phyloP scores from a whole-genome alignment of 2,888 invertebrate genomes.

The Drosophila diplacantha region DNA sequence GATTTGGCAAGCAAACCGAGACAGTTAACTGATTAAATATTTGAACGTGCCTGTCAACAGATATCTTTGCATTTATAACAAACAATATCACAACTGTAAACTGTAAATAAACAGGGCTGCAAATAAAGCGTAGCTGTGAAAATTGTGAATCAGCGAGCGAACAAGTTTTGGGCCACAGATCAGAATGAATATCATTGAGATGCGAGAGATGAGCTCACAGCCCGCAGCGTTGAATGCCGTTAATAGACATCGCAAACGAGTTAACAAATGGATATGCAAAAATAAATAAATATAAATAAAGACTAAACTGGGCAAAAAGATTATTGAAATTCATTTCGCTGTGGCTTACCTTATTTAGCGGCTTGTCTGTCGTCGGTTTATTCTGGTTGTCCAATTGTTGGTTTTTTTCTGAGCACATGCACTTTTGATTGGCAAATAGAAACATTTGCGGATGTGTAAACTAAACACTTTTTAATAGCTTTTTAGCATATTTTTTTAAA shows the following conservation, averaged over 20 bases:
- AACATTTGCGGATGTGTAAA: constrained; percentile 11
- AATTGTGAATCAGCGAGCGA: constrained; percentile 32
- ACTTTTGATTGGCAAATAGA: constrained; percentile 46
- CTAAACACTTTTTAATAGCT: background rate
- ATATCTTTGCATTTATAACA: constrained; percentile 41
- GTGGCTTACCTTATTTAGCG: constrained; percentile 48
- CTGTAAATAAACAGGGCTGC: constrained; percentile 16
- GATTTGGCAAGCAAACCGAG: constrained; percentile 49
- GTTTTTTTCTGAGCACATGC: constrained; percentile 59
- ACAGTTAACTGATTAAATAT: constrained; percentile 30
- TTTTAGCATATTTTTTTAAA: constrained; percentile 24
- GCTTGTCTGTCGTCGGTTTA: constrained; percentile 5
- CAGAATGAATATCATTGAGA: constrained; percentile 37
- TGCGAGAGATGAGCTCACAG: constrained; percentile 63
- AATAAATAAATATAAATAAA: constrained; percentile 15
- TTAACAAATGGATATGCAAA: constrained; percentile 33
- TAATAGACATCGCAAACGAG: constrained; percentile 48
- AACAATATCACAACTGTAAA: constrained; percentile 25
- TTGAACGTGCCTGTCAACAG: constrained; percentile 48
- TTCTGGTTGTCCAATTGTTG: constrained; percentile 19
- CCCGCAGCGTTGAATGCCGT: constrained; percentile 42
- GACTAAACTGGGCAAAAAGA: constrained; percentile 13
- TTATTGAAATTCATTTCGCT: constrained; percentile 22
- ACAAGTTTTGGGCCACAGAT: constrained; percentile 33
- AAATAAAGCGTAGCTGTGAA: constrained; percentile 15